Base-by-base conservation (phyloP, 2,888 invertebrate genomes). In the Hydrotaea cyrtoneurina region DNA sequence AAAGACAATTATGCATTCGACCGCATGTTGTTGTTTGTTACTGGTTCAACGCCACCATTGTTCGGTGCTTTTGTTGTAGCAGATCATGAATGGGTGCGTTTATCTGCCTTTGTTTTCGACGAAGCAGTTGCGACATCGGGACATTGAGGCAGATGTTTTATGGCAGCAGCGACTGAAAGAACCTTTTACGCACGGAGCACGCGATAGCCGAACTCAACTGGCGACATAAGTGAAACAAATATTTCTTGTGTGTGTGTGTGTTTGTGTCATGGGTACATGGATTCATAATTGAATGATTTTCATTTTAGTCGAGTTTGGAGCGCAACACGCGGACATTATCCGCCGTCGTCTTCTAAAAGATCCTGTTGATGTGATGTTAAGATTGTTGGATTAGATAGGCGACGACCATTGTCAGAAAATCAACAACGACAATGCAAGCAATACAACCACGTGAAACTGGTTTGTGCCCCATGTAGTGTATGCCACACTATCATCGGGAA, bases 41-140 rank as follows among this genome's bases (percentile, higher is more conserved):
- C 11, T 64, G 64, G 5, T 55, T 19, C 39, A 57, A 39, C 13
- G 39, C 1, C 59, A 39, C 43, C 17, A 43, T 15, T n/a, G 17
- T 53, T 46, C 57, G 15, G 39, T 23, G 43, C 21, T 55, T 8
- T 55, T 55, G 21, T 21, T 55, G 55, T 21, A 50, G 71, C 57
- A 62, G 46, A 39, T 55, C 55, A 55, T 43, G 21, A 66, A 5
- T 36, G 83, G n/a, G 31, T 43, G 46, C 39, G 72, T 26, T 75
- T 71, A 15, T 66, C 19, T 64, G 50, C 55, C 26, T 39, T 39
- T 39, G 39, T 39, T 39, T 39, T 39, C 11, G 19, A n/a, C 17
- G 21, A 75, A 80, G 64, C 83, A 83, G 83, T 83, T 80, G 78
- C 80, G 80, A 75, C 78, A 83, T 74, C 80, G 80, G 83, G 83